Evolutionary conservation across 2,113 vertebrate genomes (phyloP).

Genomic region (Ploceus nigricollis): DNA sequence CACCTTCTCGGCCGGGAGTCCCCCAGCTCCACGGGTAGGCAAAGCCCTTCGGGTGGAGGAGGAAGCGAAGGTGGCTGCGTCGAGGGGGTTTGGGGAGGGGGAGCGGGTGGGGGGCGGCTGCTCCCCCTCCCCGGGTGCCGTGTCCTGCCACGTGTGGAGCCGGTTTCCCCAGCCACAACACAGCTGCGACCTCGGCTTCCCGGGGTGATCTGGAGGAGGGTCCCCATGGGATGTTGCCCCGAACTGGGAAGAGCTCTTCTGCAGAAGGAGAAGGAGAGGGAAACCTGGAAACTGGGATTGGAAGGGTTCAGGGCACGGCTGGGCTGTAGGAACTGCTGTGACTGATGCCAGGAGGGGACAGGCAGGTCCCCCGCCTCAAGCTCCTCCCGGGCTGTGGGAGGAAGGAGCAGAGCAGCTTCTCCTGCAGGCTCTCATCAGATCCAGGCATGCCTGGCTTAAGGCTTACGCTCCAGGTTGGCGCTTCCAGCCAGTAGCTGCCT

Average conservation of each 20-base stretch:
- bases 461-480: not conserved
- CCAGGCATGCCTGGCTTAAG: slow-evolving; percentile 18
- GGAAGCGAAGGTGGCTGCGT: not conserved
- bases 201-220: not conserved
- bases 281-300: not conserved
- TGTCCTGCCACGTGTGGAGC: not conserved
- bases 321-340: not conserved
- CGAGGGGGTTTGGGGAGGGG: not conserved
- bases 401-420: not conserved
- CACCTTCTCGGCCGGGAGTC: rapidly evolving
- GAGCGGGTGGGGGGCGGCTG: rapidly evolving
- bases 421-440: not conserved
- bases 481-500: not conserved
- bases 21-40: not conserved
- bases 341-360: not conserved
- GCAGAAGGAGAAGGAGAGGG: not conserved
- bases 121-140: rapidly evolving
- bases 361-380: not conserved
- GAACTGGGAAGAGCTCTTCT: not conserved
- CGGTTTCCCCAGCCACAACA: rapidly evolving
- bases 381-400: not conserved
- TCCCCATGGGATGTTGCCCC: rapidly evolving
- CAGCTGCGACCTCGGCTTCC: not conserved
- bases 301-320: not conserved
- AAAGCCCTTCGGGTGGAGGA: not conserved